Evolutionary conservation across 2,113 vertebrate species (phyloP).

Genomic region (Thermophis baileyi): DNA sequence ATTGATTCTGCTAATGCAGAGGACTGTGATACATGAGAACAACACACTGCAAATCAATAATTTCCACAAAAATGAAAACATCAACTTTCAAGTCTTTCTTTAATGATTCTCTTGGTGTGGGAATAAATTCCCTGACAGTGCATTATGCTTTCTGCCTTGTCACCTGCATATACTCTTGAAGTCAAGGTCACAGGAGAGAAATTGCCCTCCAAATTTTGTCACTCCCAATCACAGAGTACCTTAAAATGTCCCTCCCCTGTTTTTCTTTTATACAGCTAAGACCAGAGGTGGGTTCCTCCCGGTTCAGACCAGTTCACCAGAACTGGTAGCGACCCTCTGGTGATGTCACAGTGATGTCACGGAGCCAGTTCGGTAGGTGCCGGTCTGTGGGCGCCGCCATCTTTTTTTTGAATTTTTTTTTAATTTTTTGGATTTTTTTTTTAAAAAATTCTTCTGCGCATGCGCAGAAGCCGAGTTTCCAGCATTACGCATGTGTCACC

Average conservation of each 20-base stretch:
- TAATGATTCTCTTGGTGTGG: constrained; percentile 13
- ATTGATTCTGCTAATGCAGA: constrained; percentile 2
- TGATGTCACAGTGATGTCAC: no score
- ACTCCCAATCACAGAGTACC: background rate
- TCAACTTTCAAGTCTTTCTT: background rate
- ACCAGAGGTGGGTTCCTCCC: no score
- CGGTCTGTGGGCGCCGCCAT: no score
- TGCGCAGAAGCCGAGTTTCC: no score
- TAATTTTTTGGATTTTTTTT: no score
- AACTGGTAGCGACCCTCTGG: no score
- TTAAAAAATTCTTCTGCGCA: no score
- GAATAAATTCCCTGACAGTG: constrained; percentile 8
- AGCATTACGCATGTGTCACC: no score
- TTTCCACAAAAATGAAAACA: constrained; percentile 27
- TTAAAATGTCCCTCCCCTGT: constrained; percentile 34
- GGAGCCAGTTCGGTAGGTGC: no score
- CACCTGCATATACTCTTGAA: background rate
- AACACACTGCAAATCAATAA: constrained; percentile 29
- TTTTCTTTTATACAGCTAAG: constrained; percentile 23
- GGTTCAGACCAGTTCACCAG: no score
- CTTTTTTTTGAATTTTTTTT: no score
- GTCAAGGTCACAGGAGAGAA: constrained; percentile 1
- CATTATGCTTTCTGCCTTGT: background rate
- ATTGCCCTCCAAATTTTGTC: background rate
- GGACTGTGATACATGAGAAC: background rate